Conservation (phyloP, 2,888 invertebrate genomes). For the Lasioglossum oenotherae region DNA sequence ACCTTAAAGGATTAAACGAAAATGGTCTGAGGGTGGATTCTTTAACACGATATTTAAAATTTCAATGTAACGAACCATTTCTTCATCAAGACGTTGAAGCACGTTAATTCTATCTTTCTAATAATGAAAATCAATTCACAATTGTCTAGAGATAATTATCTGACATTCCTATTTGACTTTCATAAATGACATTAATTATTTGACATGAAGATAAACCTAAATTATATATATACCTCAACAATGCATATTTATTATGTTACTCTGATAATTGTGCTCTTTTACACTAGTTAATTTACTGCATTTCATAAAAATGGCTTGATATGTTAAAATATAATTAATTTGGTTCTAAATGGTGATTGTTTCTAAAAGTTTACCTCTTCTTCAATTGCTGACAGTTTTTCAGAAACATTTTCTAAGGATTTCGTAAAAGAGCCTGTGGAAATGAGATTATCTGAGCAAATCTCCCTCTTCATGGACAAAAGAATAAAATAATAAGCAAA, state of each 20-base stretch:
- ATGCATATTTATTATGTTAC: background rate
- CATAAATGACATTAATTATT: background rate
- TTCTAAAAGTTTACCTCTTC: background rate
- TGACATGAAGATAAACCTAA: background rate
- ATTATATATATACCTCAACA: background rate
- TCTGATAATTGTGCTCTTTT: background rate
- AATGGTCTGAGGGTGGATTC: background rate
- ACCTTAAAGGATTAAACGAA: slow-evolving; percentile 20
- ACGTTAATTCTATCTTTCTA: background rate
- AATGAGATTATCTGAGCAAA: background rate
- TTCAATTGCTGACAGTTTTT: background rate
- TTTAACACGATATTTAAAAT: background rate
- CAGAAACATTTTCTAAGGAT: background rate
- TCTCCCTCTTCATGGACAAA: background rate
- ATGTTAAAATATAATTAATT: background rate
- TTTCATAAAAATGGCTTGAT: background rate
- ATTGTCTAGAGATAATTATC: background rate
- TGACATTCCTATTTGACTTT: background rate
- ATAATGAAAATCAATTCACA: background rate
- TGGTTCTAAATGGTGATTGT: background rate
- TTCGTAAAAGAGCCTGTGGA: background rate
- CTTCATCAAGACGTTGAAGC: background rate
- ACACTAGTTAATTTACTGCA: no score
- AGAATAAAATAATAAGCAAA: background rate
- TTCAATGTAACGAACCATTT: background rate